phyloP scores from a whole-genome alignment of 2,797 vertebrate species.

The Catostomus latipinnis region DNA sequence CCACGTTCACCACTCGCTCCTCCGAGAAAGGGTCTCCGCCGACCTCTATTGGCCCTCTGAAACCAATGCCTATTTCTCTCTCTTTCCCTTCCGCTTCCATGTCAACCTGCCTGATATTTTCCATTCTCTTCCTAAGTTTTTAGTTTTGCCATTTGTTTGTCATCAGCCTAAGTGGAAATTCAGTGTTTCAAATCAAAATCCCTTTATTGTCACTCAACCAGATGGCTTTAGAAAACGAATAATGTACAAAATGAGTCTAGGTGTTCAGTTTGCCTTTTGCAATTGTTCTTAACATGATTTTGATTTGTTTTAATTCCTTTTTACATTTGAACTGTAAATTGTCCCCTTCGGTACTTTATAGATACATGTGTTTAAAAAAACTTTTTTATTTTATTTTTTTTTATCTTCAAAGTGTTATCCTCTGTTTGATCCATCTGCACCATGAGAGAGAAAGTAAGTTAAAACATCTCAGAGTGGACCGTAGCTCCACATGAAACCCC shows the following conservation, averaged over 20 bases:
- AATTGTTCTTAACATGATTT: conserved; percentile 53
- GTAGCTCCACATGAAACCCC: not conserved
- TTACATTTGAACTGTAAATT: conserved; percentile 15
- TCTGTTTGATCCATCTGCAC: not conserved
- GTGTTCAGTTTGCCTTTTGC: conserved; percentile 50
- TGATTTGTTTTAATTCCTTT: conserved; percentile 53
- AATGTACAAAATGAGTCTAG: not conserved
- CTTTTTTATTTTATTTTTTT: no score
- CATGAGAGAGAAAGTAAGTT: conserved; percentile 12
- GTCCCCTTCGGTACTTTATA: not conserved
- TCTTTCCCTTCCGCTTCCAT: conserved; percentile 5
- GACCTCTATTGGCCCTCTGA: conserved; percentile 72
- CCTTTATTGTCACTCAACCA: no score
- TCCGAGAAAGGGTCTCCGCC: conserved; percentile 66
- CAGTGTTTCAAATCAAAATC: not conserved
- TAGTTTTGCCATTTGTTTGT: conserved; percentile 64
- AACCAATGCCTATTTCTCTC: conserved; percentile 53
- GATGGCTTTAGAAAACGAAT: not conserved
- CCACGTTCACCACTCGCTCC: conserved; percentile 58
- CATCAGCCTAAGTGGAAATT: not conserved
- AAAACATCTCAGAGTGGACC: not conserved
- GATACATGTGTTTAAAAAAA: conserved; percentile 2
- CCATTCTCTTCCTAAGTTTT: conserved; percentile 29
- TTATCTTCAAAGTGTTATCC: not conserved
- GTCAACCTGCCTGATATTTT: conserved; percentile 10